Conservation (phyloP, 2,797 vertebrate species). For the Falco peregrinus region DNA sequence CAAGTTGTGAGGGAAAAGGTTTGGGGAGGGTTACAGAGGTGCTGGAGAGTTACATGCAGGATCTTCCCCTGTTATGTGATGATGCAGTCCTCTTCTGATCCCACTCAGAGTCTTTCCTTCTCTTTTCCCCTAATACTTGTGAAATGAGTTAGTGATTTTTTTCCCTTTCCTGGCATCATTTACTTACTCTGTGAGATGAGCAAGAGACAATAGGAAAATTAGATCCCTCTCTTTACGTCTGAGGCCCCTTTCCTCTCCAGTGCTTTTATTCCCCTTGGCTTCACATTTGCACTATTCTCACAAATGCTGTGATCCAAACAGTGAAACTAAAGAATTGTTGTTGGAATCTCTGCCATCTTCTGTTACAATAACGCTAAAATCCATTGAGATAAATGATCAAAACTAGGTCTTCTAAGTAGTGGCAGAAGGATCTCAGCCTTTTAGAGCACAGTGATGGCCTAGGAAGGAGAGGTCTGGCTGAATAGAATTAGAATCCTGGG, state of each 20-base stretch:
- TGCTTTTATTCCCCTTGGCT: neutral
- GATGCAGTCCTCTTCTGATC: neutral
- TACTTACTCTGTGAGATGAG: neutral
- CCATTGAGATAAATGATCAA: neutral
- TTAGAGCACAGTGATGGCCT: neutral
- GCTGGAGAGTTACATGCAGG: neutral
- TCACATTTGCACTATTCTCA: neutral
- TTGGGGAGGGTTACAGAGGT: neutral
- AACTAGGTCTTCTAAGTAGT: neutral
- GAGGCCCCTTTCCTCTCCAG: neutral
- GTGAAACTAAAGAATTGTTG: neutral
- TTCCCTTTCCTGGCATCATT: neutral
- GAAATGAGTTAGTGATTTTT: neutral
- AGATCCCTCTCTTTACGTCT: neutral
- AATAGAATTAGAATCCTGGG: neutral
- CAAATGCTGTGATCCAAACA: neutral
- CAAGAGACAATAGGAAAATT: neutral
- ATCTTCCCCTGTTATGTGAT: neutral
- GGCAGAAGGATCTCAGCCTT: neutral
- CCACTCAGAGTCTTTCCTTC: neutral
- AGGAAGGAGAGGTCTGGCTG: neutral
- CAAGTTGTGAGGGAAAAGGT: neutral
- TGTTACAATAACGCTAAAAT: neutral
- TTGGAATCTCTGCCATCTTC: neutral
- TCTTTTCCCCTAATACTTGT: neutral